A percentile compares a stretch with the other conserved stretches of the same genome.
Conservation (phyloP, 2,113 vertebrate genomes). For the Electrona antarctica region DNA sequence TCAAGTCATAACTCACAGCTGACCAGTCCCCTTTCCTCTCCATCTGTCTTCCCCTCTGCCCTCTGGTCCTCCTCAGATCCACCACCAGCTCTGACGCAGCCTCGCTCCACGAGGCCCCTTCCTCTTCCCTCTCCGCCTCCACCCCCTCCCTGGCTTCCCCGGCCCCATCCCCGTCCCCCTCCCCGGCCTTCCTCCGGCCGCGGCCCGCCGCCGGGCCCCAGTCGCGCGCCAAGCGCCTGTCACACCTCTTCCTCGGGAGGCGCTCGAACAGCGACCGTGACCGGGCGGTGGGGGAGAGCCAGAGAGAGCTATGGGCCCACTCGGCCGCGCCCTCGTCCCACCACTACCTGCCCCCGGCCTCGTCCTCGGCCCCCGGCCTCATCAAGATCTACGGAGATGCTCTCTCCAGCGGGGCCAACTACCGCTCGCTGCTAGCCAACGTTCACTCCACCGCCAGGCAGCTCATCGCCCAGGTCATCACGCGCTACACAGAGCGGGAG, state of each 20-base stretch:
- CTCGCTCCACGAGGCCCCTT: slow-evolving; percentile 78
- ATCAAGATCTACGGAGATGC: slow-evolving; percentile 84
- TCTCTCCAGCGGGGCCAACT: slow-evolving; percentile 82
- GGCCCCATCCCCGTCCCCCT: slow-evolving; percentile 71
- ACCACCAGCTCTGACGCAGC: slow-evolving; percentile 81
- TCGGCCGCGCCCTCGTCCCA: slow-evolving; percentile 81
- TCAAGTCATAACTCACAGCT: slow-evolving; percentile 71
- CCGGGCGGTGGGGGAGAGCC: slow-evolving; percentile 75
- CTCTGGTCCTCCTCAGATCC: slow-evolving; percentile 67
- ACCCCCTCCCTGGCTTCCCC: slow-evolving; percentile 78
- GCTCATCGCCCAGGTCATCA: slow-evolving; percentile 83
- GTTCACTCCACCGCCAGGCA: slow-evolving; percentile 78
- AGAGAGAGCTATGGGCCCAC: slow-evolving; percentile 85
- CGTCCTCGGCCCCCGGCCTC: slow-evolving; percentile 81
- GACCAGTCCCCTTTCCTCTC: slow-evolving; percentile 58
- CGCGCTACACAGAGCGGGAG: slow-evolving; percentile 81
- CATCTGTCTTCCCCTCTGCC: slow-evolving; percentile 19
- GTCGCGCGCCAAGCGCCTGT: slow-evolving; percentile 88
- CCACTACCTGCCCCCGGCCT: slow-evolving; percentile 78
- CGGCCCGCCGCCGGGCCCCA: slow-evolving; percentile 74
- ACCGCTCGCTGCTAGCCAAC: slow-evolving; percentile 81
- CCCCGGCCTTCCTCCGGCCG: slow-evolving; percentile 79
- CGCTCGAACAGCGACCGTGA: slow-evolving; percentile 82
- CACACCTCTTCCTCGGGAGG: slow-evolving; percentile 87
- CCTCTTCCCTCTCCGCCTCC: slow-evolving; percentile 77